Percentiles rank a stretch among this genome's conserved stretches.
phyloP scores from a whole-genome alignment of 2,113 vertebrate species.

The Serinus canaria region DNA sequence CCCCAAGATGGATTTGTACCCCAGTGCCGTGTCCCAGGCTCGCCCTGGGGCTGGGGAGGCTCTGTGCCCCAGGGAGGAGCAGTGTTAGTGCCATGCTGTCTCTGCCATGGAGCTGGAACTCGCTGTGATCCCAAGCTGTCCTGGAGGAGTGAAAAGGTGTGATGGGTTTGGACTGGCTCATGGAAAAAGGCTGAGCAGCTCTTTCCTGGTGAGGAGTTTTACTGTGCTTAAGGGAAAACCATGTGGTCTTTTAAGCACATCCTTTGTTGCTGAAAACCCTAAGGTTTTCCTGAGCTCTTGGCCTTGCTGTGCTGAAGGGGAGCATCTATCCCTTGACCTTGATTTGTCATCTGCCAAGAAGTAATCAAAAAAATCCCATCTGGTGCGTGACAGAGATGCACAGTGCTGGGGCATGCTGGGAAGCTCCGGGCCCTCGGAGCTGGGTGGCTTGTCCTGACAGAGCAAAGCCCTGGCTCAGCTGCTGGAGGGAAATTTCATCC shows the following conservation, averaged over 20 bases:
- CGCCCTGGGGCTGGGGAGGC: neutral
- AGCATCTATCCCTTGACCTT: neutral
- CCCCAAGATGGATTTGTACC: neutral
- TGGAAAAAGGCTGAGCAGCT: neutral
- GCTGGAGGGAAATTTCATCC: neutral
- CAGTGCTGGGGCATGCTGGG: neutral
- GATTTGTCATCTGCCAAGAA: neutral
- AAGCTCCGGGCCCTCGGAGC: fast-evolving
- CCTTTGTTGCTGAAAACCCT: neutral
- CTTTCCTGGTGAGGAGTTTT: neutral
- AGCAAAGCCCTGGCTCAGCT: neutral
- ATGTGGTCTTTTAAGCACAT: neutral
- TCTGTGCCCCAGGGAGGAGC: neutral
- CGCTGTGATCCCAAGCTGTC: neutral
- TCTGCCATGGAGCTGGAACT: neutral
- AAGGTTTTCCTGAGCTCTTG: neutral
- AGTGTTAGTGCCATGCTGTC: neutral
- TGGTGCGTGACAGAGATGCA: neutral
- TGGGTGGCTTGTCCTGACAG: neutral
- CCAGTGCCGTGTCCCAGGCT: neutral
- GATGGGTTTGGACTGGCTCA: neutral
- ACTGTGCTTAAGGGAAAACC: neutral
- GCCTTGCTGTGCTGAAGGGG: neutral
- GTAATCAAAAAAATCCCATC: neutral
- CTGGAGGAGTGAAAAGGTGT: neutral